Evolutionary conservation across 2,797 vertebrate species (phyloP).

Genomic region (Sphenodon punctatus): DNA sequence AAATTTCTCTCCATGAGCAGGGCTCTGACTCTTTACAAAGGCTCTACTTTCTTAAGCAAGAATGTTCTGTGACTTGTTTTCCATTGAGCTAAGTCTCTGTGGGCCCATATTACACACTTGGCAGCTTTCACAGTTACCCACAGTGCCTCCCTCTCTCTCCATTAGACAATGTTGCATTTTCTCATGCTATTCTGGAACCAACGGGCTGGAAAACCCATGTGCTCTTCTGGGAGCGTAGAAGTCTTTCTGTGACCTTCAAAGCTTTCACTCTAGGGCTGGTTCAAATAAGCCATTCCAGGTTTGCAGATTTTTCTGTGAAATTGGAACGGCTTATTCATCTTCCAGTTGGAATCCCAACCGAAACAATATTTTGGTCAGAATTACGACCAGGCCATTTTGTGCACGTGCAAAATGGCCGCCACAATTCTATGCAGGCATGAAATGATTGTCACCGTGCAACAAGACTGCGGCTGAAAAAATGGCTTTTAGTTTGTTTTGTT

Average conservation of each 20-base stretch:
- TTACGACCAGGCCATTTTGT: too few species aligned
- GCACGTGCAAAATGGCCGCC: too few species aligned
- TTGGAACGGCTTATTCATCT: too few species aligned
- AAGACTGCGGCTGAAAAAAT: too few species aligned
- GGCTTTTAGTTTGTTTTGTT: too few species aligned
- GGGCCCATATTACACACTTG: constrained; percentile 29
- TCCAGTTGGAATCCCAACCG: too few species aligned
- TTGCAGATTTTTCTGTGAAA: rapidly evolving
- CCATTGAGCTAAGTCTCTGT: constrained; percentile 28
- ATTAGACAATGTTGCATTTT: not conserved
- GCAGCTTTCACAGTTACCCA: constrained; percentile 6
- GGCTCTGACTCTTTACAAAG: not conserved
- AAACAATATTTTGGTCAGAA: too few species aligned
- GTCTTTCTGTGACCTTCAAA: not conserved
- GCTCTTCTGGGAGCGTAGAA: not conserved
- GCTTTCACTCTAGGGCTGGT: too few species aligned
- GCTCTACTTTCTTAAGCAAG: constrained; percentile 28
- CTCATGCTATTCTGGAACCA: not conserved
- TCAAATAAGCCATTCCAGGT: too few species aligned
- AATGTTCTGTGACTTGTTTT: constrained; percentile 33
- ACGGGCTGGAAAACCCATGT: not conserved
- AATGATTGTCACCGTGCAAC: too few species aligned
- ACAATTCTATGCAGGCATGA: too few species aligned
- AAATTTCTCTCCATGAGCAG: not conserved
- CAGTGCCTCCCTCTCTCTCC: not conserved